Conservation (phyloP, 1,140 invertebrate genomes). For the Thaumatotibia leucotreta region DNA sequence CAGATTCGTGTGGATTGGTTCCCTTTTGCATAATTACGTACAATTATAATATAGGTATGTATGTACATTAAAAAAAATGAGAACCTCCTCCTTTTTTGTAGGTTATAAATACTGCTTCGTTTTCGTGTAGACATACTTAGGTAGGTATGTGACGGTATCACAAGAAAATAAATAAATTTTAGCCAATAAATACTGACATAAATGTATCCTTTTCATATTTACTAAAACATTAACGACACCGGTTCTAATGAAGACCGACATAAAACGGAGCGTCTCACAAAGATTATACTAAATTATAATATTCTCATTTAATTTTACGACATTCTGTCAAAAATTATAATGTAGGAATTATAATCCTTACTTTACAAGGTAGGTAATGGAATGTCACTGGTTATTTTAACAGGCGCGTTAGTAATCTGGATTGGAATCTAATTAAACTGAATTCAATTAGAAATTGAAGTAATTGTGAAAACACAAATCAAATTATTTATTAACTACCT, state of each 20-base stretch:
- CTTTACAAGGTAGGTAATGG: neutral
- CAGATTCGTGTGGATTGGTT: no score
- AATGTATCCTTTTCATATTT: neutral
- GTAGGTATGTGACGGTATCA: neutral
- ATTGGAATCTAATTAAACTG: neutral
- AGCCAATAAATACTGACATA: neutral
- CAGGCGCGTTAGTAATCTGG: neutral
- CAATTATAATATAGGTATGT: no score
- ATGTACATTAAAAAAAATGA: no score
- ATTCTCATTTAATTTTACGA: slow-evolving; percentile 1
- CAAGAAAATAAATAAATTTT: neutral
- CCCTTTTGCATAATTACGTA: no score
- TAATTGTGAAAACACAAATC: no score
- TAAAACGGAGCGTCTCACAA: neutral
- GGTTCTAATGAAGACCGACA: neutral
- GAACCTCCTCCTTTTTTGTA: no score
- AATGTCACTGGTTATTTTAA: slow-evolving; percentile 9
- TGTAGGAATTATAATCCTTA: neutral
- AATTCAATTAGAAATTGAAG: neutral
- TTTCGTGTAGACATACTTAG: no score
- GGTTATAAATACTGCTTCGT: no score
- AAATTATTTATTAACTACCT: no score
- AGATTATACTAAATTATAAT: neutral
- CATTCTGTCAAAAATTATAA: neutral
- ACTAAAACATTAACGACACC: neutral